phyloP scores from a whole-genome alignment of 2,888 invertebrate genomes.

The Zele albiditarsus region DNA sequence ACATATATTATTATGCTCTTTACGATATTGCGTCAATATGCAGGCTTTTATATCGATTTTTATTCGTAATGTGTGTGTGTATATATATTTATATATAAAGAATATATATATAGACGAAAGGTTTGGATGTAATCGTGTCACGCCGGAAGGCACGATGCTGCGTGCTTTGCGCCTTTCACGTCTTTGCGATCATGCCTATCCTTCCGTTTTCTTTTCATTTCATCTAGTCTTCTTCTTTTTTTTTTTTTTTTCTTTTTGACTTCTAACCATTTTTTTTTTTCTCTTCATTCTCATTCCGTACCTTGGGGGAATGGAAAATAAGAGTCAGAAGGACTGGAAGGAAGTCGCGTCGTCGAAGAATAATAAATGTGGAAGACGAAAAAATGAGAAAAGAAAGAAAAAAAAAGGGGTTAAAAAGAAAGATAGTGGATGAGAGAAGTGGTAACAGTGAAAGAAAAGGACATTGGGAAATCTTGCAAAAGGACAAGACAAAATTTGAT shows the following conservation, averaged over 20 bases:
- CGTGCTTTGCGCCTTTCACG: conserved; percentile 50
- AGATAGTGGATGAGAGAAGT: not conserved
- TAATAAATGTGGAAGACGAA: conserved; percentile 23
- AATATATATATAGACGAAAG: conserved; percentile 23
- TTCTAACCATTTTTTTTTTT: conserved; percentile 20
- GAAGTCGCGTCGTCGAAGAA: conserved; percentile 18
- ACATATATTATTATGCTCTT: conserved; percentile 16
- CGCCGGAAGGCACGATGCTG: conserved; percentile 57
- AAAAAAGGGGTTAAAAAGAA: conserved; percentile 28
- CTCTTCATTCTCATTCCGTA: conserved; percentile 7
- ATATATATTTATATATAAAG: conserved; percentile 27
- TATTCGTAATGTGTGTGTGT: conserved; percentile 42
- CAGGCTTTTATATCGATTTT: conserved; percentile 62
- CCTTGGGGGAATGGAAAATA: conserved; percentile 26
- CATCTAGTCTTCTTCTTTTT: conserved; percentile 44
- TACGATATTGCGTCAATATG: conserved; percentile 31
- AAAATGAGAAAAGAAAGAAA: conserved; percentile 37
- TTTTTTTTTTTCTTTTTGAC: conserved; percentile 11
- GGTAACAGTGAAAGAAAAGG: not conserved
- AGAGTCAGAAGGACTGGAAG: conserved; percentile 34
- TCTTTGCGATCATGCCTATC: conserved; percentile 26
- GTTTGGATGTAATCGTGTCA: conserved; percentile 66
- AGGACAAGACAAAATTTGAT: conserved; percentile 62
- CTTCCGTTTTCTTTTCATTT: conserved; percentile 54
- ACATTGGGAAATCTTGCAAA: conserved; percentile 32